phyloP scores from a whole-genome alignment of 2,113 vertebrate genomes.

The Paralichthys olivaceus region DNA sequence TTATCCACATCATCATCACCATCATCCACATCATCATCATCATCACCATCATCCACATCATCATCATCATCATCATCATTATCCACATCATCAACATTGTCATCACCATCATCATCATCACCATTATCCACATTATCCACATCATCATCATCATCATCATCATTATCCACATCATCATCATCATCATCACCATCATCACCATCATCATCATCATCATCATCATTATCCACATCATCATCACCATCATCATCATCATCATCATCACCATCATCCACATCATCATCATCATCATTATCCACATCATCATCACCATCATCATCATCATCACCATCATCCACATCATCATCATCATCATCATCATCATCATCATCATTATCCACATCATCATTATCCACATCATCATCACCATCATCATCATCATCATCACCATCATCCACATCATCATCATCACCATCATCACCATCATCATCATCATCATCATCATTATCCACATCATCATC shows the following conservation, averaged over 20 bases:
- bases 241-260: no score
- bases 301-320: background rate
- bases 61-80: background rate
- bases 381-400: background rate
- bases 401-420: background rate
- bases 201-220: background rate
- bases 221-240: background rate
- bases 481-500: background rate
- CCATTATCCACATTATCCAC: no score
- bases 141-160: background rate
- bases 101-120: background rate
- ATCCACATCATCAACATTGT: background rate
- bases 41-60: no score
- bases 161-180: no score
- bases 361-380: background rate
- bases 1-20: background rate
- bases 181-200: background rate
- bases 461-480: background rate
- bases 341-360: no score
- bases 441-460: no score
- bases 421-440: no score
- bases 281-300: background rate
- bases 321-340: no score
- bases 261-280: background rate
- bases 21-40: background rate